Conservation (phyloP, 2,888 invertebrate genomes). For the Malacosoma neustria region DNA sequence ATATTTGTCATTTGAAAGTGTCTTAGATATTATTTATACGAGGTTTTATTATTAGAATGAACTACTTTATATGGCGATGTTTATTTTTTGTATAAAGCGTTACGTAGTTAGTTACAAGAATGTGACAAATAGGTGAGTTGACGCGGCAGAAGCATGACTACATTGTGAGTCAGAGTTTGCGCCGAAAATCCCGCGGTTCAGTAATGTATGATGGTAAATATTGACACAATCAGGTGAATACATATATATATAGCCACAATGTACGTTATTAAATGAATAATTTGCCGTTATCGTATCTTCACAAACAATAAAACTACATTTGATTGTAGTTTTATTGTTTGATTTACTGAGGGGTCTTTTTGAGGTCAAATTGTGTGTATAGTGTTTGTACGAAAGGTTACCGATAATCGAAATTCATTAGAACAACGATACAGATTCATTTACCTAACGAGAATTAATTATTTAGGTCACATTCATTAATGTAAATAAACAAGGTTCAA, state of each 20-base stretch:
- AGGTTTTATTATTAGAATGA: no score
- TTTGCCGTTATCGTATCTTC: slow-evolving; percentile 19
- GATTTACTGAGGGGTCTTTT: slow-evolving; percentile 34
- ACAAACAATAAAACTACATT: slow-evolving; percentile 48
- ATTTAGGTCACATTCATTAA: background rate
- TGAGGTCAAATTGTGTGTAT: slow-evolving; percentile 35
- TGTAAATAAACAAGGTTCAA: background rate
- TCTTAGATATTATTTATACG: no score
- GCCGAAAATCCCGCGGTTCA: slow-evolving; percentile 26
- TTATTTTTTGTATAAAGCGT: background rate
- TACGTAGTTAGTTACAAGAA: slow-evolving; percentile 4
- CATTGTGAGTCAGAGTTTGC: slow-evolving; percentile 37
- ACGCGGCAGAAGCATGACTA: slow-evolving; percentile 25
- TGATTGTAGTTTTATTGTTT: slow-evolving; percentile 47
- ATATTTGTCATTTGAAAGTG: no score
- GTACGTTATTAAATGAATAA: slow-evolving; percentile 25
- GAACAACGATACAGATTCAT: slow-evolving; percentile 4
- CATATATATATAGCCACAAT: slow-evolving; percentile 14
- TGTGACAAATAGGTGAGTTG: slow-evolving; percentile 1
- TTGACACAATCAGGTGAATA: slow-evolving; percentile 29
- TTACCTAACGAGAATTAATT: background rate
- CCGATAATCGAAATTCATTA: slow-evolving; percentile 30
- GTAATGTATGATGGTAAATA: slow-evolving; percentile 27
- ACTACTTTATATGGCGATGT: background rate
- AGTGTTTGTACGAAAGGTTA: slow-evolving; percentile 29